Conservation (phyloP, 2,113 vertebrate genomes). For the Nibea albiflora region DNA sequence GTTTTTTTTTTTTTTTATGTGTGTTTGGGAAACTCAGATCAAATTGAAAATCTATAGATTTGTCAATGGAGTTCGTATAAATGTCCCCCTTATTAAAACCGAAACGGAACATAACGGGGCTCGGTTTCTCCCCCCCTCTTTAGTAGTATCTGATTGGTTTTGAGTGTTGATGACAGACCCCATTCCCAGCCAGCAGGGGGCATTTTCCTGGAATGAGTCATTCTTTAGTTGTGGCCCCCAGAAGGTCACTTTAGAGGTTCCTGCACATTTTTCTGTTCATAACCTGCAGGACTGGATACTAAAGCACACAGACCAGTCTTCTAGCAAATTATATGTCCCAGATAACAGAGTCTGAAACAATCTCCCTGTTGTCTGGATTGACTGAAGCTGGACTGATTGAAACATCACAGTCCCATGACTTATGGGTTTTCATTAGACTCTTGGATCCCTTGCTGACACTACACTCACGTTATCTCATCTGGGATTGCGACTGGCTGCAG, state of each 20-base stretch:
- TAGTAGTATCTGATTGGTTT: not conserved
- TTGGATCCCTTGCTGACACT: not conserved
- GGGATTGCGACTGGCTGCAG: not conserved
- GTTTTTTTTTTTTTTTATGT: fast-evolving
- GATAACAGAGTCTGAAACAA: not conserved
- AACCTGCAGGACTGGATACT: not conserved
- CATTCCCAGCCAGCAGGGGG: not conserved
- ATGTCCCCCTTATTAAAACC: not conserved
- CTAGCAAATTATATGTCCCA: too few species aligned
- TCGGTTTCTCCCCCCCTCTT: not conserved
- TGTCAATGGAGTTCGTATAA: not conserved
- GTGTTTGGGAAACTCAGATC: fast-evolving
- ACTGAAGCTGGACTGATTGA: not conserved
- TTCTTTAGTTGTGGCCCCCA: constrained; percentile 2
- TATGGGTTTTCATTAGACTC: not conserved
- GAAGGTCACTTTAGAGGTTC: not conserved
- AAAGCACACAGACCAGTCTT: not conserved
- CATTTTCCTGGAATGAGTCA: not conserved
- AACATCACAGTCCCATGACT: not conserved
- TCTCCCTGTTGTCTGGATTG: not conserved
- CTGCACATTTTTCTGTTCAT: not conserved
- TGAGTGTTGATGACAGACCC: not conserved
- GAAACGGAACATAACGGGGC: not conserved
- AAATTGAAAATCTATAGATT: not conserved
- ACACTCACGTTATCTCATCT: not conserved